Evolutionary conservation across 2,797 vertebrate genomes (phyloP).

Genomic region (Gouania willdenowi): DNA sequence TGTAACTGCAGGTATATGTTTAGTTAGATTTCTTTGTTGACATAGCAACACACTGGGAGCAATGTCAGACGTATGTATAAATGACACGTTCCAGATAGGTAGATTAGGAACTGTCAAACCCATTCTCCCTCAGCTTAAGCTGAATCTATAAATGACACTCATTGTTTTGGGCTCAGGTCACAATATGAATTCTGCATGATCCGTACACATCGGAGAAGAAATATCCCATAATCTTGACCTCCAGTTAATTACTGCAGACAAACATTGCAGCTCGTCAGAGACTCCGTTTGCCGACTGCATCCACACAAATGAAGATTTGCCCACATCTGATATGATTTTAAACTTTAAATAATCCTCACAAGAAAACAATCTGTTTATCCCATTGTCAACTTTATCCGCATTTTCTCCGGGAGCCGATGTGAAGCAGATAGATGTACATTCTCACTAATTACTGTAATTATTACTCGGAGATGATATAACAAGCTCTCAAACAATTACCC

Average conservation of each 20-base stretch:
- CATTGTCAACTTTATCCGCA: slow-evolving; percentile 67
- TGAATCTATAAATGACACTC: slow-evolving; percentile 57
- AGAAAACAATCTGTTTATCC: slow-evolving; percentile 72
- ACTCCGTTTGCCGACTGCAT: slow-evolving; percentile 54
- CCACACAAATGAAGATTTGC: slow-evolving; percentile 60
- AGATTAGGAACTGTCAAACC: slow-evolving; percentile 66
- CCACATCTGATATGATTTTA: slow-evolving; percentile 71
- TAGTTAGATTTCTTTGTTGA: too few species aligned
- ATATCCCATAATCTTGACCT: slow-evolving; percentile 76
- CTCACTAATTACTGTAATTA: slow-evolving; percentile 73
- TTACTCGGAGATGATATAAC: slow-evolving; percentile 66
- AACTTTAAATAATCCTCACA: slow-evolving; percentile 66
- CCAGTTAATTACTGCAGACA: slow-evolving; percentile 75
- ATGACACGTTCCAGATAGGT: slow-evolving; percentile 61
- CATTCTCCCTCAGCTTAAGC: slow-evolving; percentile 47
- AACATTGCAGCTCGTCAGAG: slow-evolving; percentile 64
- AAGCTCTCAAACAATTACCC: slow-evolving; percentile 64
- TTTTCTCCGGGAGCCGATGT: slow-evolving; percentile 45
- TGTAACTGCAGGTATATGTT: too few species aligned
- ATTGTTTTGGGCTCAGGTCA: slow-evolving; percentile 67
- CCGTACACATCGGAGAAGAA: slow-evolving; percentile 58
- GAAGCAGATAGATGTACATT: slow-evolving; percentile 61
- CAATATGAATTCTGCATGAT: slow-evolving; percentile 63
- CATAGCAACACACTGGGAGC: too few species aligned
- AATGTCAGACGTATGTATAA: slow-evolving; percentile 53